Percentiles rank a stretch among this genome's conserved stretches.
Conservation (phyloP, 2,113 vertebrate species). For the Epinephelus moara region DNA sequence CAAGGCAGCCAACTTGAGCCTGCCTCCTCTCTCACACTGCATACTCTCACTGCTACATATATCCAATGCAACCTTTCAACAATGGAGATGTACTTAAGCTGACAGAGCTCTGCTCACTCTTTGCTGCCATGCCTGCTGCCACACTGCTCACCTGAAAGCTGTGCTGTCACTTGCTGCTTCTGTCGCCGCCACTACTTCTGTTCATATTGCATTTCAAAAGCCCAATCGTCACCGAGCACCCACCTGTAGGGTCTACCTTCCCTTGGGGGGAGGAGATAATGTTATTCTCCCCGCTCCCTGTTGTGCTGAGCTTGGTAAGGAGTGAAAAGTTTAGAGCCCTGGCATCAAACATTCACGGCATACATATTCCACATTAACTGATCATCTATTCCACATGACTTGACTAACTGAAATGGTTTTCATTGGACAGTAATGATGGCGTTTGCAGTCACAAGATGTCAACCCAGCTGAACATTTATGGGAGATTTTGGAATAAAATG, state of each 20-base stretch:
- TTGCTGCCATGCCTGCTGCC: conserved; percentile 16
- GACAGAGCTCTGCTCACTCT: conserved; percentile 42
- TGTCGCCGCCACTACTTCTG: conserved; percentile 12
- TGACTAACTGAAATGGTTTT: conserved; percentile 14
- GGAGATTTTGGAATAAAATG: background rate
- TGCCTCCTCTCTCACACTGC: background rate
- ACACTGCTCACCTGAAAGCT: conserved; percentile 39
- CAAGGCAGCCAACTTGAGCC: conserved; percentile 12
- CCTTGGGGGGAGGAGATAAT: background rate
- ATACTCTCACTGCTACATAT: conserved; percentile 3
- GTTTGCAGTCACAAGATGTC: background rate
- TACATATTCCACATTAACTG: background rate
- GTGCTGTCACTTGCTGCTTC: conserved; percentile 29
- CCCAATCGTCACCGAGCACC: background rate
- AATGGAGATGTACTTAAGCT: conserved; percentile 26
- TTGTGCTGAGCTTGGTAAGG: background rate
- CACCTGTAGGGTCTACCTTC: background rate
- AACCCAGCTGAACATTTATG: background rate
- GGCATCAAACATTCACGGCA: background rate
- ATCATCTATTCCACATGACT: background rate
- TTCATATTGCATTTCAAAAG: conserved; percentile 30
- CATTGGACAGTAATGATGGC: background rate
- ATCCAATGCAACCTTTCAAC: conserved; percentile 25
- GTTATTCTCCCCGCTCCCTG: background rate
- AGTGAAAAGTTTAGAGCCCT: background rate